Base-by-base conservation (phyloP, 2,113 vertebrate species). In the Desmodus rotundus region DNA sequence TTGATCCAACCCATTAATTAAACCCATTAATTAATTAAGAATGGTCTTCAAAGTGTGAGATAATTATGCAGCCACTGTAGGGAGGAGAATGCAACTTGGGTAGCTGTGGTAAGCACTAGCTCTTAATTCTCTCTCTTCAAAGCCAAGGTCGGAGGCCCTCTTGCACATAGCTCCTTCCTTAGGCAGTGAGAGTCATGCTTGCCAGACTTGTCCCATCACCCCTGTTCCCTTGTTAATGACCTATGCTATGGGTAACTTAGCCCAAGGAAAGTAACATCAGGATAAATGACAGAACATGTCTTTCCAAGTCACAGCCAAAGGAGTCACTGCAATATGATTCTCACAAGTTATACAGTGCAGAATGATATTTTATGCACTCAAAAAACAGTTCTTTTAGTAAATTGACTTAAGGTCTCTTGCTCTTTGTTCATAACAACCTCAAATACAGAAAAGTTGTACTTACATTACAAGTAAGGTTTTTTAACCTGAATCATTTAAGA, bases 371-470 rank as follows among this genome's bases (percentile, higher is more conserved):
- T 3, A 24, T 5, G 70, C 41, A 41, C 20, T 16, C 4, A 31
- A 61, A 78, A 12, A 92, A 89, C 9, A 80, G 17, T 5, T 54
- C 10, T 9, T 19, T 90, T 68, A 68, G 33, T 77, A 92, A 95
- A 82, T 56, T 96, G 82, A 73, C 54, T 38, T 91, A 50, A 88
- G 31, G 1, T 54, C 91, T 94, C 74, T 92, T 67, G 11, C 9
- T 91, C 4, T 67, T 95, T 87, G 24, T 90, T 68, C 93, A 91
- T 70, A 93, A 92, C 70, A 91, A 68, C 26, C 28, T 91, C 67
- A 87, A 76, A 72, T 65, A 89, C 11, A 88, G 38, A 94, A 91
- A 94, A 72, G 16, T 81, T 80, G n/a, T 26, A 70, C 81, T n/a
- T 88, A 76, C 5, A 13, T 16, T 72, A 87, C 3, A 88, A 92